Evolutionary conservation across 2,888 invertebrate species (phyloP), one percentile per base, ranked within the genome.

Genomic region (Lasius fuliginosus): DNA sequence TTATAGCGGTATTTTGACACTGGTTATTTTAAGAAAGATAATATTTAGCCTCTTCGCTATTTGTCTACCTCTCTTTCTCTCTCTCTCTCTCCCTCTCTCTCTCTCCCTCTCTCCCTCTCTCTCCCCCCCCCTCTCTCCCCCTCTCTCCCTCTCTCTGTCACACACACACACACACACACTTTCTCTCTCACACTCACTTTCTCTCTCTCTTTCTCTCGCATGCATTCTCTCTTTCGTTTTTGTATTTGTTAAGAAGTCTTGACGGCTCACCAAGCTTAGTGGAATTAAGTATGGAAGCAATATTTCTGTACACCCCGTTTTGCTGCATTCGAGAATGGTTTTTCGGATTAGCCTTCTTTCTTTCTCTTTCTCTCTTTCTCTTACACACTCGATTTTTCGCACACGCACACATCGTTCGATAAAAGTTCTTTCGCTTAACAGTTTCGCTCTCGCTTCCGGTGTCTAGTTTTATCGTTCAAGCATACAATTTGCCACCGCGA

Each of bases 21-120:
- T 93, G 93, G 94, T 94, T 94, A 94, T 92, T 94, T 94, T 94
- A 94, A 93, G 94, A 94, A 95, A 94, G 94, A 94, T 94, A 94
- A 94, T 94, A 93, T 94, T 93, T 94, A 94, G 92, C 91, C 92
- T 94, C 92, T 94, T 92, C 89, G 86, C 89, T 90, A 90, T 90
- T 89, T 91, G 46, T 81, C 71, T 91, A 90, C 91, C 88, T 91
- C 83, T 85, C 83, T 23, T 23, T 87, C 75, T 85, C 87, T 83
- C 86, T 88, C 76, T 79, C 84, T 91, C 85, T 87, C 83, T 86
- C 85, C 81, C 68, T 75, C 53, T 82, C 83, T 86, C 82, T 83
- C 83, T 86, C 81, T 86, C 86, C 84, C 87, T 89, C 76, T 77
- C 84, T 91, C 85, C 84, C 82, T 86, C 85, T 85, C 60, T 75